Percentiles rank a stretch among this genome's conserved stretches.
These are phyloP conservation scores for Rhysida immarginata DNA, from an alignment of 1,140 invertebrate species.

Conservation along the genomic window DNA sequence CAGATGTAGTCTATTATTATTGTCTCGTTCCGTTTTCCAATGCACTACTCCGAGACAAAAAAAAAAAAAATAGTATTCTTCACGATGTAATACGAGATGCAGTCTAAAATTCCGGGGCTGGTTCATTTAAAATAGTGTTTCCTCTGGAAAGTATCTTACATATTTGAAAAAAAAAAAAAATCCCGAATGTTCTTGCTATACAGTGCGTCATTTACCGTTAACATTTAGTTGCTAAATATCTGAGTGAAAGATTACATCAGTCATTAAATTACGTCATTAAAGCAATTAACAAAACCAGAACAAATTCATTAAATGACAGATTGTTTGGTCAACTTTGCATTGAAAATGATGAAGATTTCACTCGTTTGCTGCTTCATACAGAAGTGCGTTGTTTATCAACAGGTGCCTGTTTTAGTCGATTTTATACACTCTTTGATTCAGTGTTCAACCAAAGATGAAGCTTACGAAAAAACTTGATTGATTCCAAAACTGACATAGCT, in stretches of 20 bases:
- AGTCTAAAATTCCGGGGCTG: too few species aligned
- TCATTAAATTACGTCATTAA: slow-evolving; percentile 15
- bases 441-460: background rate
- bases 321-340: slow-evolving; percentile 15
- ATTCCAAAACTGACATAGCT: slow-evolving; percentile 11
- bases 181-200: slow-evolving; percentile 11
- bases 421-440: slow-evolving; percentile 14
- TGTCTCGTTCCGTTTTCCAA: too few species aligned
- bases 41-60: too few species aligned
- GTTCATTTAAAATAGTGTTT: too few species aligned
- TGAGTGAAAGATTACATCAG: slow-evolving; percentile 12
- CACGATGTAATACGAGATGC: too few species aligned
- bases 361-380: slow-evolving; percentile 12
- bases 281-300: slow-evolving; percentile 14
- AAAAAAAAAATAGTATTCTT: too few species aligned
- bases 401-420: slow-evolving; percentile 13
- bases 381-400: slow-evolving; percentile 15
- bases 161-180: too few species aligned
- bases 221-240: slow-evolving; percentile 15
- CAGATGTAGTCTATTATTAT: too few species aligned
- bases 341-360: slow-evolving; percentile 17
- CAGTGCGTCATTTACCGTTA: slow-evolving; percentile 15
- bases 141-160: too few species aligned
- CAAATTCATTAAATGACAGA: slow-evolving; percentile 12
- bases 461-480: background rate